phyloP scores from a whole-genome alignment of 2,113 vertebrate species.

The Megaceryle torquata region DNA sequence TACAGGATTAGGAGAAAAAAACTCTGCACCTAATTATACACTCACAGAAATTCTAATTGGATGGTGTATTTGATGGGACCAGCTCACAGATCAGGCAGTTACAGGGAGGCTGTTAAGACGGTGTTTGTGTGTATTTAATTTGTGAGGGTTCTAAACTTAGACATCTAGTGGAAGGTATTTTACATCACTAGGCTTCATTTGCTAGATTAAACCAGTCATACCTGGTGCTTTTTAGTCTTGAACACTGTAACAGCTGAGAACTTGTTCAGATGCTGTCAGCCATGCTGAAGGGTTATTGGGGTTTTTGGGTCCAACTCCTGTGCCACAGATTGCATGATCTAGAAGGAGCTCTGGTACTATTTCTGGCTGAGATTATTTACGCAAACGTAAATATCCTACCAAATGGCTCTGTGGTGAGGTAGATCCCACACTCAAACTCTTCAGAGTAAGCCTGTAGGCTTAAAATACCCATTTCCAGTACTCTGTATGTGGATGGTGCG shows the following conservation, averaged over 20 bases:
- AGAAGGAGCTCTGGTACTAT: neutral
- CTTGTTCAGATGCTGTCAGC: neutral
- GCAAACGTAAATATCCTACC: neutral
- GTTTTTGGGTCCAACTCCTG: neutral
- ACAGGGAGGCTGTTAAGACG: neutral
- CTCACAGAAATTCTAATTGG: neutral
- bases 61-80: neutral
- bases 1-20: neutral
- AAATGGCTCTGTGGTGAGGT: neutral
- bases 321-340: neutral
- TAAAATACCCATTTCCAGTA: neutral
- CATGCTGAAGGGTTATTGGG: neutral
- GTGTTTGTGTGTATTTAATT: neutral
- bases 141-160: neutral
- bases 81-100: neutral
- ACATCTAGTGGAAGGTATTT: neutral
- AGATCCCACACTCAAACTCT: neutral
- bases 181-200: neutral
- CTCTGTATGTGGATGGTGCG: neutral
- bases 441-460: neutral
- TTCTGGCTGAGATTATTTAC: neutral
- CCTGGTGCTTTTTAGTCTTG: neutral
- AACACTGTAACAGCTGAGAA: neutral
- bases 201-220: neutral
- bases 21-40: neutral